Base-by-base conservation (phyloP, 1,140 invertebrate species). In the Lucilia sericata region DNA sequence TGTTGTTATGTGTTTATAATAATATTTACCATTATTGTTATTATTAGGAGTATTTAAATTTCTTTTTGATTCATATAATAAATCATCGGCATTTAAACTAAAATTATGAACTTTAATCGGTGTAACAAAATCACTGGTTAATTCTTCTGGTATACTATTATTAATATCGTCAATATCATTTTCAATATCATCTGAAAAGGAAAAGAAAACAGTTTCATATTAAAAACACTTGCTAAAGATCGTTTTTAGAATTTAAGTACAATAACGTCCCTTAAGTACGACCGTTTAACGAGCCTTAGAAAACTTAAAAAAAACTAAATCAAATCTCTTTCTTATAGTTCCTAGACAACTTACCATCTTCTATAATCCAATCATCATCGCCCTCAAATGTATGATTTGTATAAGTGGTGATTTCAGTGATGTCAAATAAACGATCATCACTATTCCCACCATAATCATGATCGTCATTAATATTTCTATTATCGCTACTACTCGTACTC, bases 51-150 rank as follows among this genome's bases (percentile, higher is more conserved):
- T 74, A 34, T 86, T 84, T 84, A 85, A 84, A 74, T 90, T 86
- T 34, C 88, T 83, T 83, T 89, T 90, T 17, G 90, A 91, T 84
- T 91, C 90, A 85, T 91, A 91, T 9, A 91, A 85, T 78, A 91
- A 85, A 83, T 91, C 90, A 49, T 88, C 89, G 10, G 86, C 86
- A 85, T 90, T 90, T 14, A 91, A 87, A 76, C 86, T 88, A 55
- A 86, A 85, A 80, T 90, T 88, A 85, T 89, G 85, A 51, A 90
- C 85, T 82, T 91, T 91, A 19, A 82, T 87, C 75, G 88, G 90
- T 21, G 84, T 88, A 0, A 89, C 88, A 84, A 85, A 86, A 82
- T 85, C 86, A 60, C 85, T 87, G 25, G 51, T 84, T 14, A 87
- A 84, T 30, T 88, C 88, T 36, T 90, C 88, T 14, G 85, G 85